Base-by-base conservation (phyloP, 2,888 invertebrate genomes). In the Patella pellucida region DNA sequence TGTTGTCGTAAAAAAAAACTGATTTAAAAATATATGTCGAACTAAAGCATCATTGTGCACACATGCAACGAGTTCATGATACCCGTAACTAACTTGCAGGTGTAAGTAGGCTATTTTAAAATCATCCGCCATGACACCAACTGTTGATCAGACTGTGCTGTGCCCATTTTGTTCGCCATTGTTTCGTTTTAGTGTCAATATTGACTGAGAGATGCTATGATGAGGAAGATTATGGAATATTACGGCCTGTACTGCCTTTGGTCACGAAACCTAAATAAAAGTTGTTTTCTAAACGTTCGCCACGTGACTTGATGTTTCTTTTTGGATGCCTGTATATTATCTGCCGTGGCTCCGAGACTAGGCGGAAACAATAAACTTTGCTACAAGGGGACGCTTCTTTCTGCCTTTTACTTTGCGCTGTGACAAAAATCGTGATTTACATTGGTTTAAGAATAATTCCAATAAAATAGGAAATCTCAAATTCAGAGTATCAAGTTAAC, bases 181-280 rank as follows among this genome's bases (percentile, higher is more conserved):
- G 62, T 62, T 62, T 62, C 62, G 19, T 62, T 23, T 62, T 23
- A 11, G 23, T 23, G 62, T 62, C 62, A 62, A 62, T 62, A 62
- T 62, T 62, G 19, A 23, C 62, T 62, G 19, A 62, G 23, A 23
- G 62, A 62, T 23, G 23, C 62, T 11, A 14, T 62, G 62, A 62
- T 62, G 62, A 23, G 62, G 62, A 23, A 23, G 62, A 62, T 62
- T 62, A 62, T 23, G 23, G 23, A 62, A 62, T 62, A 23, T 62
- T 62, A 23, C 62, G 11, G 23, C 19, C 23, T 62, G 19, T 62
- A 23, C 62, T 23, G 19, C 62, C 23, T 62, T 62, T 62, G 19
- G 62, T 62, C 62, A 62, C 62, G 62, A 62, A 62, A 62, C 62
- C 19, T 23, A 62, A 62, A 62, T 62, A 62, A 23, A 62, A 19